These are phyloP conservation scores for Cyprinodon diabolis DNA, from an alignment of 2,797 vertebrate genomes.

Conservation along the genomic window DNA sequence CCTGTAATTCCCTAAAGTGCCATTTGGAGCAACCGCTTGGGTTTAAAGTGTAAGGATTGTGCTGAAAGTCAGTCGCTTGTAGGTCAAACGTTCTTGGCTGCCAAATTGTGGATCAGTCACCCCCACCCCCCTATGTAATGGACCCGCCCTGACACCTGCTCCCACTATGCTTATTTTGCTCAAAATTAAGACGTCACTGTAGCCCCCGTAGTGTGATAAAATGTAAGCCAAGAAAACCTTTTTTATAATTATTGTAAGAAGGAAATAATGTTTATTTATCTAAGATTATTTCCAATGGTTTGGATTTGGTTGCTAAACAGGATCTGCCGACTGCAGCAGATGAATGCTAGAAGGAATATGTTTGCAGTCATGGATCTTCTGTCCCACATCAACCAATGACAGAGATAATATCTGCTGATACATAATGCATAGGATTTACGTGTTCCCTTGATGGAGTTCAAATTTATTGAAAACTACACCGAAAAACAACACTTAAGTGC, in stretches of 20 bases:
- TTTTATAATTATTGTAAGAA: conserved; percentile 10
- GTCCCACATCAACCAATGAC: conserved; percentile 62
- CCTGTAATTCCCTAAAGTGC: conserved; percentile 30
- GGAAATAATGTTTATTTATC: conserved; percentile 19
- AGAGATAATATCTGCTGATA: conserved; percentile 44
- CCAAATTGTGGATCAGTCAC: conserved; percentile 31
- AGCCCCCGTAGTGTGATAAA: conserved; percentile 22
- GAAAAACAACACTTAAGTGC: conserved; percentile 36
- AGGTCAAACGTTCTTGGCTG: conserved; percentile 54
- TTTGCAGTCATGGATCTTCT: conserved; percentile 69
- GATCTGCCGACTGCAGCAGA: conserved; percentile 60
- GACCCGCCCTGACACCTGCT: conserved; percentile 70
- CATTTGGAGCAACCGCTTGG: conserved; percentile 23
- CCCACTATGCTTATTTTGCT: conserved; percentile 57
- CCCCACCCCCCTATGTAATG: conserved; percentile 33
- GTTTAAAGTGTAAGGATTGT: conserved; percentile 33
- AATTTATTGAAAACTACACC: conserved; percentile 34
- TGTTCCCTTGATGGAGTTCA: conserved; percentile 17
- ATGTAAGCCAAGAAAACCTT: conserved; percentile 1
- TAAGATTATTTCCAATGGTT: conserved; percentile 42
- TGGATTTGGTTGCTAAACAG: conserved; percentile 55
- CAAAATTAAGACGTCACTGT: conserved; percentile 63
- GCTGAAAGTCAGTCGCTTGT: conserved; percentile 54
- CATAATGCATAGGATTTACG: conserved; percentile 47
- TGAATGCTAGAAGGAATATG: conserved; percentile 58